Percentiles rank a stretch among this genome's conserved stretches.
Conservation (phyloP, 1,140 invertebrate genomes). For the Antheraea pernyi region DNA sequence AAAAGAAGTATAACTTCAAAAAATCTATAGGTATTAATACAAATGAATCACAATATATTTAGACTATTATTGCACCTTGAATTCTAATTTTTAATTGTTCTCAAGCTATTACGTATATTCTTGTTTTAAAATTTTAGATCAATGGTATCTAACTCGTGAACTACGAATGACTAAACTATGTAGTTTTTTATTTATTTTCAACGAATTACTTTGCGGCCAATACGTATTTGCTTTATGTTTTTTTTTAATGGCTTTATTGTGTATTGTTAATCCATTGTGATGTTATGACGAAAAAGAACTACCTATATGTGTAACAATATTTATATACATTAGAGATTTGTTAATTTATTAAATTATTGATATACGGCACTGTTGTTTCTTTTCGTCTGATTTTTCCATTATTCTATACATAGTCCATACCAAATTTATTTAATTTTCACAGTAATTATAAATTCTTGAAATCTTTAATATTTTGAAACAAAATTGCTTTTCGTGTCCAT, state of each 20-base stretch:
- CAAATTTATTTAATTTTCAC: too few species aligned
- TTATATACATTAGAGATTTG: slow-evolving; percentile 20
- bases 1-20: too few species aligned
- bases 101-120: too few species aligned
- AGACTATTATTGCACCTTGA: background rate
- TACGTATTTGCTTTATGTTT: background rate
- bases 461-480: too few species aligned
- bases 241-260: too few species aligned
- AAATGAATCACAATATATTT: background rate
- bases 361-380: slow-evolving; percentile 14
- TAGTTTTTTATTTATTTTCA: slow-evolving; percentile 22
- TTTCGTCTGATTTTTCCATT: background rate
- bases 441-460: too few species aligned
- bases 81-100: background rate
- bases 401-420: too few species aligned
- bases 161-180: background rate
- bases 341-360: slow-evolving; percentile 48
- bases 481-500: too few species aligned
- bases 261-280: background rate
- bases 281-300: too few species aligned
- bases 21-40: background rate
- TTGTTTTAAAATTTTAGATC: background rate
- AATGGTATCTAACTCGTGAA: background rate
- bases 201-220: slow-evolving; percentile 28
- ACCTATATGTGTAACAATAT: background rate